Percentiles rank a stretch among this genome's conserved stretches.
These are phyloP conservation scores for Corythornis leucogaster DNA, from an alignment of 2,797 vertebrate species.

Conservation along the genomic window DNA sequence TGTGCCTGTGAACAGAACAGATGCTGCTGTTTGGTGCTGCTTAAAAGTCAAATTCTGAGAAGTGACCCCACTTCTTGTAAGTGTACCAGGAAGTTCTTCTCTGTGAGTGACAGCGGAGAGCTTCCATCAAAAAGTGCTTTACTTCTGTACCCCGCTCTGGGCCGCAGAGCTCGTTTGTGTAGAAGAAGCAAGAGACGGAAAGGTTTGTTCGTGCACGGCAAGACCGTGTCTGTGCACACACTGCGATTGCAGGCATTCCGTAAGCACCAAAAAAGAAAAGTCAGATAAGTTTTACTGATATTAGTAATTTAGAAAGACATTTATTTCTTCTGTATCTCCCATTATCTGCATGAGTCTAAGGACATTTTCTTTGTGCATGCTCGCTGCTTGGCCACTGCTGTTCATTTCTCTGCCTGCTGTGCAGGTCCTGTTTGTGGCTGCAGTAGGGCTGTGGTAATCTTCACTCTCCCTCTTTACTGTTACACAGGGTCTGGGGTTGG, in stretches of 20 bases:
- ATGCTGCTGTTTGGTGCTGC: neutral
- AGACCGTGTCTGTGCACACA: neutral
- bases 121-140: neutral
- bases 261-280: neutral
- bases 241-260: neutral
- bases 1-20: neutral
- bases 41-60: constrained; percentile 31
- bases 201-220: fast-evolving
- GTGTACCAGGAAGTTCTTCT: constrained; percentile 34
- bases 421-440: neutral
- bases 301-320: neutral
- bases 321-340: neutral
- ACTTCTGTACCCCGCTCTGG: neutral
- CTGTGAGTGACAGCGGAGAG: fast-evolving
- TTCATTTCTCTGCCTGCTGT: neutral
- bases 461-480: neutral
- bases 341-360: neutral
- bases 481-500: neutral
- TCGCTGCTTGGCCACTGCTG: fast-evolving
- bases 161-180: neutral
- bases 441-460: neutral
- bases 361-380: neutral
- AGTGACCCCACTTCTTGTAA: constrained; percentile 40
- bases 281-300: neutral
- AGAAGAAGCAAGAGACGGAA: neutral